Evolutionary conservation across 2,888 invertebrate species (phyloP).

Genomic region (Melieria crassipennis): DNA sequence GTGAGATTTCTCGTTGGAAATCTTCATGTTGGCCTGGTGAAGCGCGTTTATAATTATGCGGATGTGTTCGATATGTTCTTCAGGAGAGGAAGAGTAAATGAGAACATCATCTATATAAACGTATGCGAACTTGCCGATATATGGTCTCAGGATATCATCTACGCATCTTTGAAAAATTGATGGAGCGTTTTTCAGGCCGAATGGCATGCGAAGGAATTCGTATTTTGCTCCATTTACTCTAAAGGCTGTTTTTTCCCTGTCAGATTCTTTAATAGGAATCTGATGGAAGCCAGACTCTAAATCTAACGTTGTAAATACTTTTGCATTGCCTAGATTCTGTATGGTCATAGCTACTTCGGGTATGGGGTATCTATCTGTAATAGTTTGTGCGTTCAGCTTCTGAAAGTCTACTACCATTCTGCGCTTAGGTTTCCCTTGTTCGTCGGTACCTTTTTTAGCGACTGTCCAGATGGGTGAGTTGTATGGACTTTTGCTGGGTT

Average conservation of each 20-base stretch:
- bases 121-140: too few relatives aligned
- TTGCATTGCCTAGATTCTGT: conserved; percentile 37
- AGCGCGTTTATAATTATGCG: too few relatives aligned
- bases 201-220: conserved; percentile 32
- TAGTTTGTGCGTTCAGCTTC: conserved; percentile 19
- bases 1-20: too few relatives aligned
- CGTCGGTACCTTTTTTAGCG: conserved; percentile 23
- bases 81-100: too few relatives aligned
- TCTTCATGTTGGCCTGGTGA: too few relatives aligned
- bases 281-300: conserved; percentile 38
- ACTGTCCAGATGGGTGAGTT: conserved; percentile 35
- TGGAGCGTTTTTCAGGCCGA: conserved; percentile 12
- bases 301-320: conserved; percentile 35
- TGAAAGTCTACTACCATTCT: conserved; percentile 27
- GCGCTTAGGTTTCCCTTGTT: conserved; percentile 18
- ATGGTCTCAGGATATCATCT: too few relatives aligned
- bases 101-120: too few relatives aligned
- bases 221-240: conserved; percentile 35
- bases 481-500: conserved; percentile 26
- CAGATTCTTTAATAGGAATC: conserved; percentile 31
- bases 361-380: conserved; percentile 20
- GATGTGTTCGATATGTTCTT: too few relatives aligned
- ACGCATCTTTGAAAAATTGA: too few relatives aligned
- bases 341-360: conserved; percentile 30
- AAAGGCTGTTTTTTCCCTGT: conserved; percentile 37